Evolutionary conservation across 1,140 invertebrate genomes (phyloP), one percentile per base, ranked within the genome.

Genomic region (Centruroides sculpturatus): DNA sequence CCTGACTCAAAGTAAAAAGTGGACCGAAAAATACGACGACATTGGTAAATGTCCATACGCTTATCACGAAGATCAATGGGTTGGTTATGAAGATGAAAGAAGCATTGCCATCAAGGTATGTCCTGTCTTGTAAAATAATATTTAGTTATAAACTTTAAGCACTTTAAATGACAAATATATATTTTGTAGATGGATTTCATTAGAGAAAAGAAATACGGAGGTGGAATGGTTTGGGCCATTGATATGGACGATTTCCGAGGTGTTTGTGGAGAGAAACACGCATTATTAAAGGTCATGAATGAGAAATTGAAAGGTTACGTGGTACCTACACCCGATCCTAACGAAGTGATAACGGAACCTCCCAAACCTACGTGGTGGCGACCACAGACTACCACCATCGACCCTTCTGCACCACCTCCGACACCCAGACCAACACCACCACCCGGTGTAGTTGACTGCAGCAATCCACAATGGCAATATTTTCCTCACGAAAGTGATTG

Each of bases 21-120:
- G 89, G 89, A 86, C 83, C 0, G 79, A 82, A 52, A 83, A 85
- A 66, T 92, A 86, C 81, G 89, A 92, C 69, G 81, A 85, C 10
- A 71, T 79, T 53, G 89, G 89, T 58, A 84, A 83, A 74, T 85
- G 85, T 60, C 89, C 90, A 0, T 95, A 87, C 70, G 82, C 85
- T 9, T 89, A 89, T 71, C 86, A 89, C 75, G 86, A 83, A 79
- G 69, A 83, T 1, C 89, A 92, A 70, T 94, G 92, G 91, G 85
- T 94, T 35, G 90, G 91, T 11, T 95, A 92, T 69, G 92, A 96
- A 72, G 83, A 92, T 69, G 74, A 77, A 4, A 77, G 80, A 65
- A 87, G 86, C 68, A 74, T 92, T 2, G 82, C 86, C 66, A 86
- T 88, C 56, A 93, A 93, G 75, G 88, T 91, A 62, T 53, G 34